Conservation (phyloP, 2,797 vertebrate genomes). For the Pangasius larnaudii region DNA sequence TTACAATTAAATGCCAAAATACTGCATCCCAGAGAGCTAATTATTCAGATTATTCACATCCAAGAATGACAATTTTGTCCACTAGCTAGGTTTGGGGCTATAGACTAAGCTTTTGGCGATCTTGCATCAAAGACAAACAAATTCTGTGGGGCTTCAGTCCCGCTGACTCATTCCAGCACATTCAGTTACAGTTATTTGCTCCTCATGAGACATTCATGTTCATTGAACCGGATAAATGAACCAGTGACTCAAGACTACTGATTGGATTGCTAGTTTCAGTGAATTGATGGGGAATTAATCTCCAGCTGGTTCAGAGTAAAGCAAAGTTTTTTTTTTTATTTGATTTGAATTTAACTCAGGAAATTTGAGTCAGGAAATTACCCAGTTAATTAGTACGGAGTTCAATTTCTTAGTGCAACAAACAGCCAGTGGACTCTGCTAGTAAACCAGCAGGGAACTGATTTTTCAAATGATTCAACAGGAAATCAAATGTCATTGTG, state of each 20-base stretch:
- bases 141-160: background rate
- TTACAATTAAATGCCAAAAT: background rate
- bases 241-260: background rate
- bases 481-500: background rate
- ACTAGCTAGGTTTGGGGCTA: background rate
- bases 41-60: too few relatives aligned
- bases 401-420: background rate
- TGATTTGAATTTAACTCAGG: background rate
- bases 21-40: background rate
- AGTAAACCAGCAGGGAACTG: background rate
- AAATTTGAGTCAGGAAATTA: background rate
- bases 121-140: too few relatives aligned
- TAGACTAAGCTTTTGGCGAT: too few relatives aligned
- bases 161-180: background rate
- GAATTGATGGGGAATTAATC: background rate
- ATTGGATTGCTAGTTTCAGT: background rate
- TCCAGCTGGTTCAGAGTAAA: background rate
- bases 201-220: background rate
- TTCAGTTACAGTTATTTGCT: background rate
- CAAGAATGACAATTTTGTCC: too few relatives aligned
- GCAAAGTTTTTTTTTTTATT: background rate
- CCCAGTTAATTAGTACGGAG: background rate
- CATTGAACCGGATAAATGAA: background rate
- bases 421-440: background rate
- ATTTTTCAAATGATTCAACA: conserved; percentile 10